Evolutionary conservation across 2,113 vertebrate species (phyloP).

Genomic region (Illadopsis cleaveri): DNA sequence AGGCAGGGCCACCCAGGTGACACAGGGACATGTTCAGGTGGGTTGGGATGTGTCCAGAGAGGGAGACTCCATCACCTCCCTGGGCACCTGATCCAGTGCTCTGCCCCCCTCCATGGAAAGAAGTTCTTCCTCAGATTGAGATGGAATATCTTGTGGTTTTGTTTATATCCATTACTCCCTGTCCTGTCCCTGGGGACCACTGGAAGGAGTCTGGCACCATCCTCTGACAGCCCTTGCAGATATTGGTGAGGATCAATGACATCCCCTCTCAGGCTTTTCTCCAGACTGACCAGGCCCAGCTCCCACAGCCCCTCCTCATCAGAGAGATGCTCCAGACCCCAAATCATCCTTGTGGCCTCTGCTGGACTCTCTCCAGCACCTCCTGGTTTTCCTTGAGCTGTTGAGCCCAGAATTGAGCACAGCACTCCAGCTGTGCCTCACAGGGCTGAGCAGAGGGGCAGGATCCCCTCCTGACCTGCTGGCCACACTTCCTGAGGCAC

Average conservation of each 20-base stretch:
- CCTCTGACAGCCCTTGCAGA: neutral
- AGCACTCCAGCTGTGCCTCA: neutral
- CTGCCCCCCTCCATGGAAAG: neutral
- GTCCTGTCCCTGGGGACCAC: neutral
- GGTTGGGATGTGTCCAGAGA: neutral
- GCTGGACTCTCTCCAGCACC: neutral
- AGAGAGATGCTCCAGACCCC: neutral
- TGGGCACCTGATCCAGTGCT: neutral
- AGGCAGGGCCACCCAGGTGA: neutral
- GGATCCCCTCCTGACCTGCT: neutral
- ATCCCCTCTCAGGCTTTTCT: neutral
- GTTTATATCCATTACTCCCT: neutral
- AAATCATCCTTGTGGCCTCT: neutral
- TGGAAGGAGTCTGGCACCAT: neutral
- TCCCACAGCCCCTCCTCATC: neutral
- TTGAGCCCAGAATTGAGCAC: neutral
- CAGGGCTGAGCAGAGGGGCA: neutral
- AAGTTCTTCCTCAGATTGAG: fast-evolving
- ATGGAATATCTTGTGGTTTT: fast-evolving
- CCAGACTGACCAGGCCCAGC: neutral
- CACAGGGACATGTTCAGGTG: no score
- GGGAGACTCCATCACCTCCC: neutral
- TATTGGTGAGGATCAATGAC: fast-evolving
- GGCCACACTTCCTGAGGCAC: neutral
- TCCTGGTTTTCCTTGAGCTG: neutral